Evolutionary conservation across 1,140 invertebrate genomes (phyloP).

Genomic region (Hylaeus volcanicus): DNA sequence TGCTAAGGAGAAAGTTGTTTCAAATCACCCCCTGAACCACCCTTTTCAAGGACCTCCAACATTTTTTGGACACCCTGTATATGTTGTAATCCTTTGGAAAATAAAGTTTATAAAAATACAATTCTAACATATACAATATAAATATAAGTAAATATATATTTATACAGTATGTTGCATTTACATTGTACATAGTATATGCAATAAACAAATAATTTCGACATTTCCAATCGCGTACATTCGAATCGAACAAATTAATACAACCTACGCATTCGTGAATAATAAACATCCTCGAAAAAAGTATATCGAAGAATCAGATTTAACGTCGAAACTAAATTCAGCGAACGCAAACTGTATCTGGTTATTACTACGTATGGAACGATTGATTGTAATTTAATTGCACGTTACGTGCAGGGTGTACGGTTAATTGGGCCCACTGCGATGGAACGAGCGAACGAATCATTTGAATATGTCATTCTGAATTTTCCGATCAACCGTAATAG

Average conservation of each 20-base stretch:
- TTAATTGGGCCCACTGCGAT: background rate
- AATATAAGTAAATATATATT: too few relatives aligned
- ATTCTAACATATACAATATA: too few relatives aligned
- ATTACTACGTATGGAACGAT: background rate
- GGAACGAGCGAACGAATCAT: background rate
- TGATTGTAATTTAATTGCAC: slow-evolving; percentile 6
- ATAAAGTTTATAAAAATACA: too few relatives aligned
- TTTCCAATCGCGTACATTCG: too few relatives aligned
- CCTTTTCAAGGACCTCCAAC: too few relatives aligned
- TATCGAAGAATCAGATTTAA: background rate
- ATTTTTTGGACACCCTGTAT: too few relatives aligned
- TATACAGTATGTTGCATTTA: too few relatives aligned
- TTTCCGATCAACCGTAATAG: slow-evolving; percentile 1
- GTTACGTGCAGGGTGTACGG: background rate
- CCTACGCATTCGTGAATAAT: background rate
- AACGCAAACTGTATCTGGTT: background rate
- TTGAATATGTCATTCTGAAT: slow-evolving; percentile 7
- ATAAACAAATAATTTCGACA: too few relatives aligned
- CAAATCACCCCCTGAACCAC: too few relatives aligned
- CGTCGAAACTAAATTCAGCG: background rate
- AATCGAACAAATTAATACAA: background rate
- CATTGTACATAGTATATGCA: too few relatives aligned
- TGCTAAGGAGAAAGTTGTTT: too few relatives aligned
- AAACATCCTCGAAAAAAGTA: background rate
- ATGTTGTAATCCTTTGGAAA: too few relatives aligned